A percentile compares a stretch with the other conserved stretches of the same genome.
These are phyloP conservation scores for Trachelus troglodyta DNA, from an alignment of 2,888 invertebrate species.

Conservation along the genomic window DNA sequence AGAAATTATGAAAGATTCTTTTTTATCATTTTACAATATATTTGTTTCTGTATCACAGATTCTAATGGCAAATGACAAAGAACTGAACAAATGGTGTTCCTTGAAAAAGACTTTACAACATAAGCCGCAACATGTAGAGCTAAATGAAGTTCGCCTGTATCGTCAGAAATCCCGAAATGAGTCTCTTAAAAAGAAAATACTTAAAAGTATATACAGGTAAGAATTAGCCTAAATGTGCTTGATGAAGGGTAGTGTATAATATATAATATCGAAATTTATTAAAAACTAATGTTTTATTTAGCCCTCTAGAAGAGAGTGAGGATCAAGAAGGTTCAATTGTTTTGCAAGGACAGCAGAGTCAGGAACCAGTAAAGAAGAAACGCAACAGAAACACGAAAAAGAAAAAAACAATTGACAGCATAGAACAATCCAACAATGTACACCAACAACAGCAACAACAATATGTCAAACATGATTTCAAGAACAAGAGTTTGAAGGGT, in stretches of 20 bases:
- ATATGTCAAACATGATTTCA: no score
- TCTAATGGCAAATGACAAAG: constrained; percentile 89
- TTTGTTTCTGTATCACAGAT: constrained; percentile 73
- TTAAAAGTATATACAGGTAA: constrained; percentile 80
- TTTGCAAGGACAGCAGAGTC: constrained; percentile 50
- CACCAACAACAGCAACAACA: constrained; percentile 21
- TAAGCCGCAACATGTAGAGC: constrained; percentile 81
- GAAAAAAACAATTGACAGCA: constrained; percentile 26
- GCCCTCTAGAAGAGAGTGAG: constrained; percentile 35
- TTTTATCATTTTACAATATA: constrained; percentile 12
- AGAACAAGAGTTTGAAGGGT: neutral
- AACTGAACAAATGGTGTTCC: constrained; percentile 95
- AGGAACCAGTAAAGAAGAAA: constrained; percentile 59
- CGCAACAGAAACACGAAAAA: constrained; percentile 63
- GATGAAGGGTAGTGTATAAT: constrained; percentile 34
- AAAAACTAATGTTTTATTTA: constrained; percentile 15
- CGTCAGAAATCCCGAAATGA: constrained; percentile 79
- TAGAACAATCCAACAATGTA: constrained; percentile 22
- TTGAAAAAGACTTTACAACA: constrained; percentile 87
- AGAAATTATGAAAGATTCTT: neutral
- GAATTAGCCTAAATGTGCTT: constrained; percentile 26
- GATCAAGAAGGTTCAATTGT: constrained; percentile 52
- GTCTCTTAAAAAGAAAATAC: constrained; percentile 80
- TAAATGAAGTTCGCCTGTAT: constrained; percentile 82
- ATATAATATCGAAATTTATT: neutral